A percentile compares a stretch with the other conserved stretches of the same genome.
phyloP scores from a whole-genome alignment of 2,888 invertebrate genomes.

The Pristionchus fissidentatus region DNA sequence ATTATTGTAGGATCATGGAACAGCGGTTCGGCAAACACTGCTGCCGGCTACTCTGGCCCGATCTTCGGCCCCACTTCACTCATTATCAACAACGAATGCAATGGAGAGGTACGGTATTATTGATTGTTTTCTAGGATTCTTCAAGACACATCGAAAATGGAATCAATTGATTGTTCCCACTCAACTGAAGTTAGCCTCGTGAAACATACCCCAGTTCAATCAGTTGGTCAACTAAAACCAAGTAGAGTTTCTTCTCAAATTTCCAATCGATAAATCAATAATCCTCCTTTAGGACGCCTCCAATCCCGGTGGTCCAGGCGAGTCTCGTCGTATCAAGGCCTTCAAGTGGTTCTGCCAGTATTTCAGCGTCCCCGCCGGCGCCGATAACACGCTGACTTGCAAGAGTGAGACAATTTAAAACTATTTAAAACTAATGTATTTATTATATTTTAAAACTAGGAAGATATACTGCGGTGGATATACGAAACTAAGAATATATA shows the following conservation, averaged over 20 bases:
- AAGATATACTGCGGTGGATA: too few relatives aligned
- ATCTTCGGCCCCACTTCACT: slow-evolving; percentile 71
- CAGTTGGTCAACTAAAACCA: too few relatives aligned
- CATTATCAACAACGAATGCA: slow-evolving; percentile 71
- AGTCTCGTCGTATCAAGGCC: slow-evolving; percentile 68
- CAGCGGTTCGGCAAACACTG: slow-evolving; percentile 57
- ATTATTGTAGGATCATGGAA: slow-evolving; percentile 61
- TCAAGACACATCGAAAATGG: not conserved
- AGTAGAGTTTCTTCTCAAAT: too few relatives aligned
- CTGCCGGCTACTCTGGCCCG: slow-evolving; percentile 64
- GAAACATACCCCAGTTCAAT: too few relatives aligned
- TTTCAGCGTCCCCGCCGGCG: slow-evolving; percentile 61
- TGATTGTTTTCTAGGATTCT: not conserved
- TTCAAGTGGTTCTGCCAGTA: slow-evolving; percentile 72
- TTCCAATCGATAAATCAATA: too few relatives aligned
- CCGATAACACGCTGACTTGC: slow-evolving; percentile 57
- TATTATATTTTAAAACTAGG: too few relatives aligned
- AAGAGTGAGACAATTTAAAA: slow-evolving; percentile 51
- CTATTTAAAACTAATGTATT: not conserved
- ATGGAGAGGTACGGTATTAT: slow-evolving; percentile 58
- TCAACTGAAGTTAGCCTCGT: too few relatives aligned
- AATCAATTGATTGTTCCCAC: too few relatives aligned
- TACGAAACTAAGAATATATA: too few relatives aligned
- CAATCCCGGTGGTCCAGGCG: slow-evolving; percentile 64
- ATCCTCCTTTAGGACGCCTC: not conserved